Evolutionary conservation across 1,140 invertebrate species (phyloP), one percentile per base, ranked within the genome.

Genomic region (Drosophila malerkotliana): DNA sequence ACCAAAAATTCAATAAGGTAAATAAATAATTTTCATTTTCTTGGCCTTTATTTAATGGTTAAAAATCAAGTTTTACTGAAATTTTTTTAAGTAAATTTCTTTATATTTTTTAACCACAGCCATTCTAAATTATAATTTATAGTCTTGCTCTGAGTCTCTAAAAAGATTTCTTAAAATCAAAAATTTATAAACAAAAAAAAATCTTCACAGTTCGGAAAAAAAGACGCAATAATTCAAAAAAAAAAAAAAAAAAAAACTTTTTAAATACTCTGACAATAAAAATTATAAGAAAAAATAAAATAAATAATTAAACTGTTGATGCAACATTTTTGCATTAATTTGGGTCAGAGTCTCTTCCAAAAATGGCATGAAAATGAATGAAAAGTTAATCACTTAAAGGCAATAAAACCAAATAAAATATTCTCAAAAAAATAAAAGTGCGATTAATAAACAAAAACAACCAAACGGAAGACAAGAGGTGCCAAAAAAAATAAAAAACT

Each of bases 341-440:
- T 71, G 64, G 67, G 67, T 57, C 67, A 69, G 15, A 71, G 32
- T 45, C 30, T 34, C 41, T 14, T 14, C 9, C 6, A 66, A 66
- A 7, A 66, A 5, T 69, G 66, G 66, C 51, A 68, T 32, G 64
- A 69, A 69, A 71, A 57, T 71, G 52, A 69, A 62, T 62, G 59
- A 62, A 62, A 62, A 54, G 12, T 30, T 28, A 7, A 28, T 6
- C 5, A 28, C 26, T 21, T 12, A 3, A 28, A 21, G 30, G 12
- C 37, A 41, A 26, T 34, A 55, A 41, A 51, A 52, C 21, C 63
- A 63, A 49, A 63, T 73, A 37, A 74, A 44, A 66, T 48, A 66
- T 58, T 66, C 66, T 53, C 0, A 21, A 21, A 21, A 21, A 21
- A 66, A 66, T 58, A 58, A 58, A 74, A 41, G 24, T 21, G 60